Evolutionary conservation across 2,797 vertebrate species (phyloP).

Genomic region (Threskiornis aethiopicus): DNA sequence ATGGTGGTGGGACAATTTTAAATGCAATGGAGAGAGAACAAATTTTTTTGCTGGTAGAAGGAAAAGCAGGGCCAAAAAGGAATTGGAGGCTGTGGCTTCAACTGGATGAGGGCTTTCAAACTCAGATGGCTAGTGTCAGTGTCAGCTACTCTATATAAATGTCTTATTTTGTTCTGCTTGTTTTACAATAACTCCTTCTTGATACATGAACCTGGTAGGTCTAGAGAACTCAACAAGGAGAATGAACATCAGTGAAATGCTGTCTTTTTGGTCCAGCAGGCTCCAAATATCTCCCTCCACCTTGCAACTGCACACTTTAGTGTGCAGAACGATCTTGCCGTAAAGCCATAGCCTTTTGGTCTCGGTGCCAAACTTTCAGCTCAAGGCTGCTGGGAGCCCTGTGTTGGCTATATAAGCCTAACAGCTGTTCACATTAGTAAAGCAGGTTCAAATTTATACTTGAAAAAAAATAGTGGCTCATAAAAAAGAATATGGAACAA

Average conservation of each 20-base stretch:
- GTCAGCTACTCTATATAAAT: background rate
- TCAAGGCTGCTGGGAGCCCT: slow-evolving; percentile 15
- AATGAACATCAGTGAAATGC: background rate
- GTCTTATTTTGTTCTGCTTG: background rate
- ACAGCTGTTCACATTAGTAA: slow-evolving; percentile 70
- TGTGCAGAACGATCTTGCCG: background rate
- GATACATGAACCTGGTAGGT: background rate
- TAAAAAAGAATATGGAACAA: slow-evolving; percentile 73
- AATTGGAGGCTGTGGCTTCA: background rate
- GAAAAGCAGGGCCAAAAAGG: background rate
- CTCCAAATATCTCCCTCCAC: background rate
- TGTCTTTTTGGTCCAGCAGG: background rate
- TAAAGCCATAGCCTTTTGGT: background rate
- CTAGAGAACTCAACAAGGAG: background rate
- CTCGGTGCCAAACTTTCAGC: background rate
- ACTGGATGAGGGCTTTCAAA: background rate
- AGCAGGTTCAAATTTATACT: slow-evolving; percentile 73
- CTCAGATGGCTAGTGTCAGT: background rate
- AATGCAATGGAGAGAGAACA: background rate
- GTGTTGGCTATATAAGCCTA: background rate
- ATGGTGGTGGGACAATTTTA: background rate
- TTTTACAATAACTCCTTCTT: background rate
- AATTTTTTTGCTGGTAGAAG: background rate
- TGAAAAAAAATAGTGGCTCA: slow-evolving; percentile 61
- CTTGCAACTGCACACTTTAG: background rate